A percentile compares a stretch with the other conserved stretches of the same genome.
Evolutionary conservation across 2,888 invertebrate genomes (phyloP).

Genomic region (Standfussiana lucernea): DNA sequence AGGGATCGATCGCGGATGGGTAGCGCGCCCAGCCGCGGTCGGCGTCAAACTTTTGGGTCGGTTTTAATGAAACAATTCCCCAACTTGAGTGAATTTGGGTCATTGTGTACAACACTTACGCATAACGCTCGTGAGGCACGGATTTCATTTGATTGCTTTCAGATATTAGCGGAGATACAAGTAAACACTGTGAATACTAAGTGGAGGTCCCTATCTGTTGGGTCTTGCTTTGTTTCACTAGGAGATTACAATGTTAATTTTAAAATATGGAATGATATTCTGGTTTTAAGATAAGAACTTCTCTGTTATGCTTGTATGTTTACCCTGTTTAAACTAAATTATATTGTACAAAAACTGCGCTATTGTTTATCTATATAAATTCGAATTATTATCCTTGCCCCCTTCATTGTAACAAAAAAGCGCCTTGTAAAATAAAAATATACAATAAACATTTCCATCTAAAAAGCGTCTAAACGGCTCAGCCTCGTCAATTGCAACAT

Average conservation of each 20-base stretch:
- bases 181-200: conserved; percentile 65
- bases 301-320: background rate
- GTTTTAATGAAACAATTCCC: conserved; percentile 88
- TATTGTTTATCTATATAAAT: conserved; percentile 2
- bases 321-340: background rate
- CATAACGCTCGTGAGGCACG: conserved; percentile 73
- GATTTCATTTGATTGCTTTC: conserved; percentile 72
- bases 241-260: conserved; percentile 50
- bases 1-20: conserved; percentile 82
- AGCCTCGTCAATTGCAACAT: conserved; percentile 87
- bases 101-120: conserved; percentile 83
- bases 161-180: conserved; percentile 69
- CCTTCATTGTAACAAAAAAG: conserved; percentile 63
- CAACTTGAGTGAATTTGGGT: conserved; percentile 84
- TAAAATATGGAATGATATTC: conserved; percentile 44
- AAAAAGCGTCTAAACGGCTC: conserved; percentile 85
- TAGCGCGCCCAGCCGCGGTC: conserved; percentile 77
- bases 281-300: conserved; percentile 30
- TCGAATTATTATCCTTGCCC: background rate
- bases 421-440: conserved; percentile 85
- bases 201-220: conserved; percentile 51
- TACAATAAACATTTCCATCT: conserved; percentile 86
- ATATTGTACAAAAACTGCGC: background rate
- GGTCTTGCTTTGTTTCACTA: conserved; percentile 46
- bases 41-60: conserved; percentile 85